A percentile compares a stretch with the other conserved stretches of the same genome.
Conservation (phyloP, 1,140 invertebrate genomes). For the Stegodyphus mimosarum region DNA sequence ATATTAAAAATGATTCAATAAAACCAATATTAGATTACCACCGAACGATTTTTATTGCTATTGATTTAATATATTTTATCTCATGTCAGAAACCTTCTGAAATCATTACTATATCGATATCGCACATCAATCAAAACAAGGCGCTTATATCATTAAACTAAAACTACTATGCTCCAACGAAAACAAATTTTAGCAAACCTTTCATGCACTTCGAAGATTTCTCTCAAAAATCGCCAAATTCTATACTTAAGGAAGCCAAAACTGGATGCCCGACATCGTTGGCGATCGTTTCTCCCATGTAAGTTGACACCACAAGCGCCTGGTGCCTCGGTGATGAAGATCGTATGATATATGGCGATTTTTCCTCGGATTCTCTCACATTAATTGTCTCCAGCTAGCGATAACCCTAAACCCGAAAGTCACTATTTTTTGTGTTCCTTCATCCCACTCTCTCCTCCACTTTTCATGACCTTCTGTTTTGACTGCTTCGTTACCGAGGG, state of each 20-base stretch:
- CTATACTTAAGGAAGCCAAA: constrained; percentile 17
- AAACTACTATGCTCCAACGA: too few species aligned
- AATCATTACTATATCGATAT: too few species aligned
- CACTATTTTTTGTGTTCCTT: constrained; percentile 9
- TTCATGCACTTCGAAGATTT: neutral
- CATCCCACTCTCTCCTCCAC: neutral
- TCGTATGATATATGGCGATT: constrained; percentile 47
- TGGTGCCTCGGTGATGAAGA: constrained; percentile 45
- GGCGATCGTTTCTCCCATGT: constrained; percentile 7
- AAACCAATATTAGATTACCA: too few species aligned
- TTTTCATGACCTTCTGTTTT: constrained; percentile 50
- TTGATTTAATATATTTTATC: too few species aligned
- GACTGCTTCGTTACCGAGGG: constrained; percentile 35
- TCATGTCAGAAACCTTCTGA: too few species aligned
- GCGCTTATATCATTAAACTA: too few species aligned
- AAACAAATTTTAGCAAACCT: neutral
- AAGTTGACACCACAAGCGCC: constrained; percentile 38
- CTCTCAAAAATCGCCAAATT: neutral
- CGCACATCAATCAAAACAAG: too few species aligned
- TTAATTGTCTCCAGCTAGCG: constrained; percentile 50
- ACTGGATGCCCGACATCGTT: neutral
- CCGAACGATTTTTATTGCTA: too few species aligned
- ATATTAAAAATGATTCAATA: too few species aligned
- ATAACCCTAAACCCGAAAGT: constrained; percentile 40
- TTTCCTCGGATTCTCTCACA: constrained; percentile 55